A percentile compares a stretch with the other conserved stretches of the same genome.
Conservation (phyloP, 2,888 invertebrate genomes). For the Camponotus fellah region DNA sequence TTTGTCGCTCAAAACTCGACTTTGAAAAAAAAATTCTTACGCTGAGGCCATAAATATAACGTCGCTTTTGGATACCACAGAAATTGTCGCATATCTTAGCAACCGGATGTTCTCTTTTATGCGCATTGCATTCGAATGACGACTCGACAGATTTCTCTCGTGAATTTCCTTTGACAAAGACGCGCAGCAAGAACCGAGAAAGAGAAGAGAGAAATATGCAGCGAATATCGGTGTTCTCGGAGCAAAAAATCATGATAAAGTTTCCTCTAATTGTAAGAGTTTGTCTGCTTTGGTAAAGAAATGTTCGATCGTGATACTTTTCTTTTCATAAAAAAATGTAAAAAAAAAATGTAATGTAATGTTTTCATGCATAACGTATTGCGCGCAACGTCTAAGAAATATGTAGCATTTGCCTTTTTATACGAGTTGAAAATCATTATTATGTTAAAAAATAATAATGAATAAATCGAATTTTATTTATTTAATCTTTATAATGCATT, state of each 20-base stretch:
- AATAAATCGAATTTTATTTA: not conserved
- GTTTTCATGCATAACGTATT: not conserved
- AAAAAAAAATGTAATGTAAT: not conserved
- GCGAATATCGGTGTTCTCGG: conserved; percentile 42
- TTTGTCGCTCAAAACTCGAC: conserved; percentile 24
- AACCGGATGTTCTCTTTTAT: conserved; percentile 44
- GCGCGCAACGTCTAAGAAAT: not conserved
- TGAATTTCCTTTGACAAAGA: conserved; percentile 46
- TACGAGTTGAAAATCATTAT: not conserved
- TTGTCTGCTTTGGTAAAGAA: conserved; percentile 62
- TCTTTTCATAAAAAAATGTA: conserved; percentile 9
- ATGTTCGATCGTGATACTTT: conserved; percentile 33
- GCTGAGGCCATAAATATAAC: conserved; percentile 38
- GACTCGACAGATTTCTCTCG: conserved; percentile 22
- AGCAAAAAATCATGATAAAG: conserved; percentile 48
- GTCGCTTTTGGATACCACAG: conserved; percentile 32
- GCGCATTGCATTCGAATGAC: conserved; percentile 62
- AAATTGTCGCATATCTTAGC: conserved; percentile 49
- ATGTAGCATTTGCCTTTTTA: not conserved
- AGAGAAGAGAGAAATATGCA: conserved; percentile 47
- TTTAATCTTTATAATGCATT: not conserved
- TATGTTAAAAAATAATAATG: not conserved
- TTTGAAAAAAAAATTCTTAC: conserved; percentile 19
- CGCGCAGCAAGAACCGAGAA: conserved; percentile 34
- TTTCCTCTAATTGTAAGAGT: conserved; percentile 12